phyloP scores from a whole-genome alignment of 1,140 invertebrate genomes.

The Acromyrmex heyeri region DNA sequence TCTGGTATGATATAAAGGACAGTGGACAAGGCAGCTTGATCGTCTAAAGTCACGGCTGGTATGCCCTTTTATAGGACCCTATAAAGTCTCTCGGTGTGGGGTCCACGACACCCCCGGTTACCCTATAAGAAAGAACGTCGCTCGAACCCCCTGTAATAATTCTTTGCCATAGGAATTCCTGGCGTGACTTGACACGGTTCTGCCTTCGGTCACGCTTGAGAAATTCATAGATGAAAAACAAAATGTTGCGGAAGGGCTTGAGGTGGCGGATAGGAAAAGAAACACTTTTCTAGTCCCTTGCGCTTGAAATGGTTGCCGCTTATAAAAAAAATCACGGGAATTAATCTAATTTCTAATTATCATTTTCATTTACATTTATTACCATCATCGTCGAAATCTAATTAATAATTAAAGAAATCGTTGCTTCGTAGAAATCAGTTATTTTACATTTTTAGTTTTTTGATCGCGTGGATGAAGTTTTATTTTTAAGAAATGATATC shows the following conservation, averaged over 20 bases:
- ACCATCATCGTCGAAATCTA: neutral
- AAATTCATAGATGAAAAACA: conserved; percentile 51
- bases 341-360: neutral
- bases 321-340: neutral
- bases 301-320: neutral
- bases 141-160: conserved; percentile 45
- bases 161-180: conserved; percentile 47
- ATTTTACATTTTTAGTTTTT: neutral
- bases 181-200: conserved; percentile 55
- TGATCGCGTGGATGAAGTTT: neutral
- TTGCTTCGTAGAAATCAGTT: neutral
- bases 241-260: conserved; percentile 49
- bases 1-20: conserved; percentile 51
- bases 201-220: conserved; percentile 48
- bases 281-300: neutral
- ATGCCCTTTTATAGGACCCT: conserved; percentile 46
- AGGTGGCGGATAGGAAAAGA: conserved; percentile 14
- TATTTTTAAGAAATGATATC: neutral
- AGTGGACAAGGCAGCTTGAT: conserved; percentile 36
- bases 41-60: conserved; percentile 38
- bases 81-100: conserved; percentile 54
- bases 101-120: conserved; percentile 38
- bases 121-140: conserved; percentile 44
- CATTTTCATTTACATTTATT: neutral
- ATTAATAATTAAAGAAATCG: neutral